Conservation (phyloP, 2,113 vertebrate genomes). For the Takifugu flavidus region DNA sequence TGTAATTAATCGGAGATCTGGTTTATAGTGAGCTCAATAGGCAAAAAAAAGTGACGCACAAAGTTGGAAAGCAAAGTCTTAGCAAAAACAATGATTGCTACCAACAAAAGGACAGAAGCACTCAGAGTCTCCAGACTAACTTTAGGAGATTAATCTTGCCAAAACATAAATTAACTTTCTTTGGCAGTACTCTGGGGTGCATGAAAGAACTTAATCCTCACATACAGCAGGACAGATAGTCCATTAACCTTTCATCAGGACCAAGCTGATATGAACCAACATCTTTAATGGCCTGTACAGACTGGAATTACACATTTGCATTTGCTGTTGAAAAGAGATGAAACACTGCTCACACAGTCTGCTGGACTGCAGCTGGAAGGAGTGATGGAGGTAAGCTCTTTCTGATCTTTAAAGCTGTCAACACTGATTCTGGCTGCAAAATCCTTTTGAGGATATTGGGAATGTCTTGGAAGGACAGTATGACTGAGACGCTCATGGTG, state of each 20-base stretch:
- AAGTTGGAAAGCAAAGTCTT: slow-evolving; percentile 7
- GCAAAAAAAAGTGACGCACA: slow-evolving; percentile 6
- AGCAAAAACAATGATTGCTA: neutral
- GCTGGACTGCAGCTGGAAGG: slow-evolving; percentile 20
- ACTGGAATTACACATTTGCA: slow-evolving; percentile 12
- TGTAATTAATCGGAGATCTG: too few species aligned
- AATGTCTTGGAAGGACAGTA: slow-evolving; percentile 33
- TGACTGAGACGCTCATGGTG: too few species aligned
- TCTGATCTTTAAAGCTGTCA: slow-evolving; percentile 42
- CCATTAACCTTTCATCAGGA: slow-evolving; percentile 49
- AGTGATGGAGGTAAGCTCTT: slow-evolving; percentile 49
- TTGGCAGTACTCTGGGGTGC: neutral
- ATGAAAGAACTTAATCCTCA: slow-evolving; percentile 35
- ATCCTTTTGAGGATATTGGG: slow-evolving; percentile 49
- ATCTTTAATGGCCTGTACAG: slow-evolving; percentile 18
- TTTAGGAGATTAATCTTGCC: slow-evolving; percentile 5
- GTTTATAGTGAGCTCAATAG: slow-evolving; percentile 5
- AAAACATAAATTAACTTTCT: neutral
- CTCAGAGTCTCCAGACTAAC: neutral
- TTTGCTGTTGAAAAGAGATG: slow-evolving; percentile 13
- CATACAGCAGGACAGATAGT: slow-evolving; percentile 17
- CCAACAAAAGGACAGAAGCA: neutral
- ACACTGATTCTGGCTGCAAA: slow-evolving; percentile 55
- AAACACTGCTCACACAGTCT: slow-evolving; percentile 6
- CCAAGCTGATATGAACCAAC: slow-evolving; percentile 13